These are phyloP conservation scores for Cheilosia soror DNA, from an alignment of 2,888 invertebrate genomes.

Conservation along the genomic window DNA sequence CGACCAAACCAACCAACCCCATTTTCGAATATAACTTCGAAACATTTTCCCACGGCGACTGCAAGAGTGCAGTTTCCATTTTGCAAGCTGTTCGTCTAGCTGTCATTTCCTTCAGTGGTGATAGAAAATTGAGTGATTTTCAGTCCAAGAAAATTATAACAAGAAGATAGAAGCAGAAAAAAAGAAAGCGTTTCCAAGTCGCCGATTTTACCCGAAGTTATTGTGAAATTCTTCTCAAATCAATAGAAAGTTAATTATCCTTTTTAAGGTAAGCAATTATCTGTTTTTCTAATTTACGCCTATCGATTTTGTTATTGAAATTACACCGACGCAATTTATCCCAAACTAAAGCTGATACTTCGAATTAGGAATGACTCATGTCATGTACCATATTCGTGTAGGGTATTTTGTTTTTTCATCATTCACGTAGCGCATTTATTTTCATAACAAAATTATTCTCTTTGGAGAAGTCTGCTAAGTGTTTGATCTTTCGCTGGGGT, in stretches of 20 bases:
- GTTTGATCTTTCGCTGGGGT: constrained; percentile 19
- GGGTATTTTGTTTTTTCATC: constrained; percentile 41
- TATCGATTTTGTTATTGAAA: constrained; percentile 49
- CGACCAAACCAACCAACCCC: background rate
- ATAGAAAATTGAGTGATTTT: constrained; percentile 23
- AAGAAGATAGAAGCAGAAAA: background rate
- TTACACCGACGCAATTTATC: constrained; percentile 62
- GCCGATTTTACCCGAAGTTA: background rate
- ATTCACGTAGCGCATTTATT: background rate
- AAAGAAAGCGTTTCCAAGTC: background rate
- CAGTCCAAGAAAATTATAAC: constrained; percentile 1
- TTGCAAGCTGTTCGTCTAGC: constrained; percentile 7
- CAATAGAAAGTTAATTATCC: background rate
- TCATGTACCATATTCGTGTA: too few species aligned
- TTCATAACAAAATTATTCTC: constrained; percentile 29
- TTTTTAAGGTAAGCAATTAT: constrained; percentile 23
- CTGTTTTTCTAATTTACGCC: constrained; percentile 1
- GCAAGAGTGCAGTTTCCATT: constrained; percentile 13
- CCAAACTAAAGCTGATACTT: constrained; percentile 18
- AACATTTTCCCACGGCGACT: constrained; percentile 20
- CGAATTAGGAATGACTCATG: constrained; percentile 62
- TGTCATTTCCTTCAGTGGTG: constrained; percentile 39
- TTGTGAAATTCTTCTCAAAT: constrained; percentile 7
- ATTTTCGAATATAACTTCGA: constrained; percentile 36
- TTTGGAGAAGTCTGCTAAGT: constrained; percentile 36